Base-by-base conservation (phyloP, 2,113 vertebrate species). In the Tenrec ecaudatus region DNA sequence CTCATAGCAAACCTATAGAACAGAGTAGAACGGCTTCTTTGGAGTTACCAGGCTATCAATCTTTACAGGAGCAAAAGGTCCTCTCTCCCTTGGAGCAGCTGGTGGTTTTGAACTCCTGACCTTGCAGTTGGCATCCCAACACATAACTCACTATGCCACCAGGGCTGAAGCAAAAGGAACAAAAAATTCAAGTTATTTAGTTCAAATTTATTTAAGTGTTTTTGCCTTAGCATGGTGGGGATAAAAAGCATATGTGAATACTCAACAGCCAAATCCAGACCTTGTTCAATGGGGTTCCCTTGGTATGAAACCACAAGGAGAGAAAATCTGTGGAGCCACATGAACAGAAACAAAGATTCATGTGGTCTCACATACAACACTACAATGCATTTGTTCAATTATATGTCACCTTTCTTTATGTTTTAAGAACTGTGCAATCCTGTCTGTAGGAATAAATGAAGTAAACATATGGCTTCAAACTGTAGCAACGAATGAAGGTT, bases 301-400 rank as follows among this genome's bases (percentile, higher is more conserved):
- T 73, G 78, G 40, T 38, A 88, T 38, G 75, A 94, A 86, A 94
- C 93, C 57, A 85, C 6, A 76, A 92, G 69, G 88, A 85, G 47
- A 31, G 62, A 78, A 76, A 12, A 89, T 91, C 76, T 90, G 17
- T 86, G 29, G 58, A 85, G n/a, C 4, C 38, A 25, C 22, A 31
- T 27, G n/a, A 5, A 73, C 38, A 68, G 88, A 79, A 79, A 87
- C 75, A 76, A 75, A 85, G 66, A 84, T 53, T 68, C 85, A 43
- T 77, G 92, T 88, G 91, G 16, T 79, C 85, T 96, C 85, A 7
- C 58, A 66, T 53, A 27, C 2, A 36, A 36, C 9, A 7, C 57
- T 11, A 78, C 25, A 92, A 12, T 58, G 27, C 9, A 81, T 87
- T 82, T 88, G 78, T 87, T 93, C 60, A 11, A 3, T 62, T n/a